Percentiles rank a stretch among this genome's conserved stretches.
Evolutionary conservation across 2,888 invertebrate species (phyloP).

Genomic region (Caenorhabditis panamensis): DNA sequence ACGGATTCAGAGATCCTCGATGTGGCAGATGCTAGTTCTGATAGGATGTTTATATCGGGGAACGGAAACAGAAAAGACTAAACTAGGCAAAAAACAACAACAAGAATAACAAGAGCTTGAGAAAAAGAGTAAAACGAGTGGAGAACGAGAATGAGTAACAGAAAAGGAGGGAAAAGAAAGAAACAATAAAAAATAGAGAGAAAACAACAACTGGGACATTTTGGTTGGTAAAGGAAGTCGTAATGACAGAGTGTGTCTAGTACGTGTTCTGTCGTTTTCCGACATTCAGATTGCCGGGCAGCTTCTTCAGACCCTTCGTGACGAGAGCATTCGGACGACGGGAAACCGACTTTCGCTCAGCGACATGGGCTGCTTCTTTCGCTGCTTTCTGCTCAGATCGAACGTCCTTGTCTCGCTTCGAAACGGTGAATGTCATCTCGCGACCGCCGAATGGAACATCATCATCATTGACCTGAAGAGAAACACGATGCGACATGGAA

Average conservation of each 20-base stretch:
- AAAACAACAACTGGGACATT: background rate
- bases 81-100: conserved; percentile 24
- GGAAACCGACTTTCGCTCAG: conserved; percentile 56
- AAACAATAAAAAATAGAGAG: conserved; percentile 2
- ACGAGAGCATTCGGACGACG: conserved; percentile 62
- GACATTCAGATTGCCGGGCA: conserved; percentile 69
- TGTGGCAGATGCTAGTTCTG: no score
- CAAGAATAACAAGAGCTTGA: conserved; percentile 14
- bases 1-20: no score
- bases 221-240: background rate
- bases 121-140: background rate
- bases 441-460: conserved; percentile 75
- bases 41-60: background rate
- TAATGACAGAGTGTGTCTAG: conserved; percentile 1
- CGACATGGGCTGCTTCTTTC: conserved; percentile 63
- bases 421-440: conserved; percentile 73
- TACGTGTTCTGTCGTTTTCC: conserved; percentile 50
- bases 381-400: conserved; percentile 62
- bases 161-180: no score
- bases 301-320: conserved; percentile 64
- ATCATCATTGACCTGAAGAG: conserved; percentile 41
- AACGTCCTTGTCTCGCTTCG: conserved; percentile 60
- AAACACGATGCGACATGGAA: background rate
- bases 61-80: conserved; percentile 7
- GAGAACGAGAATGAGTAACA: background rate